A percentile compares a stretch with the other conserved stretches of the same genome.
Conservation (phyloP, 1,140 invertebrate species). For the Homalodisca vitripennis region DNA sequence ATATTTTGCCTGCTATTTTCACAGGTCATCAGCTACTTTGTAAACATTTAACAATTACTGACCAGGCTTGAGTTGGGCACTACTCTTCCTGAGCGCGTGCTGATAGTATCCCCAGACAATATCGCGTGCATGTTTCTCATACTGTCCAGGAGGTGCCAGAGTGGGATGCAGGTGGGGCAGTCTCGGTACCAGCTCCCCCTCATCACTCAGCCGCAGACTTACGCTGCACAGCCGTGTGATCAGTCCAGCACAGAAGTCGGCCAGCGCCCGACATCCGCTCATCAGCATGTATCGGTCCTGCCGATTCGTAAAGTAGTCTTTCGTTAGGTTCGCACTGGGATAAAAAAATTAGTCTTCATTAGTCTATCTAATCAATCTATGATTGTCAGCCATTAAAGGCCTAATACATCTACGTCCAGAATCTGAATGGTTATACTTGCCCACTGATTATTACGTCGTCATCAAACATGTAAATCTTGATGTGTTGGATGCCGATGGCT, state of each 20-base stretch:
- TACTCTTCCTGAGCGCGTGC: not conserved
- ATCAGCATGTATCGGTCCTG: slow-evolving; percentile 96
- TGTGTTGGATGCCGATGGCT: slow-evolving; percentile 92
- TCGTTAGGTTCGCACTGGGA: slow-evolving; percentile 90
- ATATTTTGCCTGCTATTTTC: too few relatives aligned
- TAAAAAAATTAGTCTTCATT: slow-evolving; percentile 11
- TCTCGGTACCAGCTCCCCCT: not conserved
- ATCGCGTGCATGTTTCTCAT: not conserved
- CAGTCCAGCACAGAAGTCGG: slow-evolving; percentile 76
- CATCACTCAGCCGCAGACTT: not conserved
- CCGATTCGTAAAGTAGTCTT: slow-evolving; percentile 96
- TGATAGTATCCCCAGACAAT: slow-evolving; percentile 6
- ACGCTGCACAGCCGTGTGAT: not conserved
- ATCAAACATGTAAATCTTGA: slow-evolving; percentile 98
- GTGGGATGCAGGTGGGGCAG: not conserved
- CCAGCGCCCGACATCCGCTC: slow-evolving; percentile 75
- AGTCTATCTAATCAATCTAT: not conserved
- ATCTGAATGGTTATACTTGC: slow-evolving; percentile 48
- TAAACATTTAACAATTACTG: too few relatives aligned
- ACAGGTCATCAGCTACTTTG: too few relatives aligned
- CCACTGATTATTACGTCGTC: slow-evolving; percentile 93
- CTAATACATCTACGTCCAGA: not conserved
- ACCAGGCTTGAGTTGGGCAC: slow-evolving; percentile 1
- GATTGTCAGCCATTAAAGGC: not conserved
- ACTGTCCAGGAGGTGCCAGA: not conserved